Percentiles rank a stretch among this genome's conserved stretches.
Conservation (phyloP, 2,113 vertebrate genomes). For the Tyto alba region DNA sequence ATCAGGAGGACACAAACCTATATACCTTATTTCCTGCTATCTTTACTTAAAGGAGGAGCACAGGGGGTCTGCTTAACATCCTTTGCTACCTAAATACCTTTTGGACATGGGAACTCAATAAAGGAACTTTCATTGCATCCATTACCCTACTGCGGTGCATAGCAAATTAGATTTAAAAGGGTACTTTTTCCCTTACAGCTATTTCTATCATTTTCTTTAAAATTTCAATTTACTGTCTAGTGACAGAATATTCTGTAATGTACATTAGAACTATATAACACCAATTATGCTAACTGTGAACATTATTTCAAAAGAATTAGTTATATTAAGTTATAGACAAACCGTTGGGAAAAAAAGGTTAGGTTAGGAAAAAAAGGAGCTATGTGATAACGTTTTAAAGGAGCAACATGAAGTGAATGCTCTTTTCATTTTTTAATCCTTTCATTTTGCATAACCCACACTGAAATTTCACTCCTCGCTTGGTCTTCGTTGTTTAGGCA, state of each 20-base stretch:
- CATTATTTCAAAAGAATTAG: conserved; percentile 90
- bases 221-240: conserved; percentile 94
- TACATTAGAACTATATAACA: conserved; percentile 87
- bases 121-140: conserved; percentile 83
- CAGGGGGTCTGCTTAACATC: conserved; percentile 79
- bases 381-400: conserved; percentile 57
- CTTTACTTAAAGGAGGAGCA: conserved; percentile 74
- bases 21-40: conserved; percentile 82
- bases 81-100: conserved; percentile 88
- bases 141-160: conserved; percentile 93
- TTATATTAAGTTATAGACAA: conserved; percentile 81
- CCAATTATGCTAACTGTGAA: conserved; percentile 84
- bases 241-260: conserved; percentile 84
- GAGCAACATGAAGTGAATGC: conserved; percentile 52
- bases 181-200: conserved; percentile 85
- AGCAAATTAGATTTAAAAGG: conserved; percentile 99
- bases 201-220: conserved; percentile 89
- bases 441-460: conserved; percentile 43
- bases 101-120: conserved; percentile 88
- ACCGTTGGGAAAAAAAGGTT: conserved; percentile 73
- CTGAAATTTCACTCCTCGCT: conserved; percentile 6
- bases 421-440: conserved; percentile 46
- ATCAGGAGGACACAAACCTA: conserved; percentile 75
- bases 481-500: not conserved
- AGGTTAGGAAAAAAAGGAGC: conserved; percentile 55